These are phyloP conservation scores for Borostomias antarcticus DNA, from an alignment of 2,797 vertebrate genomes.

Conservation along the genomic window DNA sequence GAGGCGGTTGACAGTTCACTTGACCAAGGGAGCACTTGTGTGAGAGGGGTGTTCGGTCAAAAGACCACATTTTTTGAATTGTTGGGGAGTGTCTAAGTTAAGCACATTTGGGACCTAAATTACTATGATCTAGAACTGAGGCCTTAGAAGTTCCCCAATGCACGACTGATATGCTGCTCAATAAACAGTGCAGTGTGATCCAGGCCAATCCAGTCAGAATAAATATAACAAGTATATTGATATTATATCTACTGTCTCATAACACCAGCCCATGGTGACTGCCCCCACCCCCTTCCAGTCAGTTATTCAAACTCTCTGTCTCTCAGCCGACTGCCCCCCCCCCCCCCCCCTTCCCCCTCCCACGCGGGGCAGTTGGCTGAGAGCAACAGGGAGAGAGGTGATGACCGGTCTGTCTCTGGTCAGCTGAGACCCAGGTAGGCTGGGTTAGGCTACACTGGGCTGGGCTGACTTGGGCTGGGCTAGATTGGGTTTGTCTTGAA, in stretches of 20 bases:
- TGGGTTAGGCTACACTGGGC: constrained; percentile 76
- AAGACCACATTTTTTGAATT: constrained; percentile 32
- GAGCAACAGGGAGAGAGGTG: constrained; percentile 86
- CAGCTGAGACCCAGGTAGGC: no score
- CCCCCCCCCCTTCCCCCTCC: neutral
- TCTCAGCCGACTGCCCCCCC: no score
- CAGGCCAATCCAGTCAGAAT: no score
- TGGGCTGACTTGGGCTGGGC: constrained; percentile 64
- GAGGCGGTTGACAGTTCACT: constrained; percentile 30
- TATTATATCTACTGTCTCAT: no score
- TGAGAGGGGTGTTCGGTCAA: constrained; percentile 20
- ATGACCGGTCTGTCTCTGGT: constrained; percentile 88
- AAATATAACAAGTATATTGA: no score
- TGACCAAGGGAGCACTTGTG: constrained; percentile 16
- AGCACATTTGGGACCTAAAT: no score
- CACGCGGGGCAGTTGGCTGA: constrained; percentile 75
- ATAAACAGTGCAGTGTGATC: no score
- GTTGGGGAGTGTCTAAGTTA: neutral
- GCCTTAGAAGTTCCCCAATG: no score
- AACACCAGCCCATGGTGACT: no score
- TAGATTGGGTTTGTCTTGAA: no score
- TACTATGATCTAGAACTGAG: no score
- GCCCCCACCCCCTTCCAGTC: constrained; percentile 76
- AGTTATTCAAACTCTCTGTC: constrained; percentile 82
- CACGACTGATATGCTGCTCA: no score